A percentile compares a stretch with the other conserved stretches of the same genome.
These are phyloP conservation scores for Saimiri boliviensis DNA, from an alignment of 2,113 vertebrate species.

Conservation along the genomic window DNA sequence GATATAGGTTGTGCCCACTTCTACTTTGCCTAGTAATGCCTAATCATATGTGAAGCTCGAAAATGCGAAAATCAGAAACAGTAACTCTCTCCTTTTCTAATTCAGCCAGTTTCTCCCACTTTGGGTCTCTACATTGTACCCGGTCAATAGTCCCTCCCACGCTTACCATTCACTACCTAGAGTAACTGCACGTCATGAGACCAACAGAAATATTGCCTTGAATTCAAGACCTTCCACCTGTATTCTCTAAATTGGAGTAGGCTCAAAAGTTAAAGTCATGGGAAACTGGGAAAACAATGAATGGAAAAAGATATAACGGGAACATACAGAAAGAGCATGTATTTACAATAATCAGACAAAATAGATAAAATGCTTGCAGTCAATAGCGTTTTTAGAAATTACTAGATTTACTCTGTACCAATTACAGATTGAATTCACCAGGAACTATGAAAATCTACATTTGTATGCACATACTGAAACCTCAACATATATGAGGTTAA, in stretches of 20 bases:
- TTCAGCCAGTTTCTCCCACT: background rate
- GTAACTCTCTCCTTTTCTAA: slow-evolving; percentile 72
- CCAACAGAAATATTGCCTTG: background rate
- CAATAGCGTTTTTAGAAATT: background rate
- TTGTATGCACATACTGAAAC: background rate
- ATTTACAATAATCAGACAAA: background rate
- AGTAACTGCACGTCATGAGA: accelerated
- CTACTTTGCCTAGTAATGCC: slow-evolving; percentile 85
- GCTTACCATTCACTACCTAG: background rate
- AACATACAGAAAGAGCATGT: background rate
- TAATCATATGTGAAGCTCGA: slow-evolving; percentile 87
- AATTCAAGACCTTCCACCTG: background rate
- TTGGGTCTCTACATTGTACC: accelerated
- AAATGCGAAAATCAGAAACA: slow-evolving; percentile 87
- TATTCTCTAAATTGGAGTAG: background rate
- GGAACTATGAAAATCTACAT: background rate
- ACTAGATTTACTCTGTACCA: background rate
- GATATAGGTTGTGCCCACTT: slow-evolving; percentile 85
- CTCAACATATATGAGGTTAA: background rate
- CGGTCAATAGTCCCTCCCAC: accelerated
- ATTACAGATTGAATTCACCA: background rate
- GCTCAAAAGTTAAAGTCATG: background rate
- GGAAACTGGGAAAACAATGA: background rate
- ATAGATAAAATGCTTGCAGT: background rate
- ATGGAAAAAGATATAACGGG: background rate